Evolutionary conservation across 2,113 vertebrate species (phyloP).

Genomic region (Plestiodon gilberti): DNA sequence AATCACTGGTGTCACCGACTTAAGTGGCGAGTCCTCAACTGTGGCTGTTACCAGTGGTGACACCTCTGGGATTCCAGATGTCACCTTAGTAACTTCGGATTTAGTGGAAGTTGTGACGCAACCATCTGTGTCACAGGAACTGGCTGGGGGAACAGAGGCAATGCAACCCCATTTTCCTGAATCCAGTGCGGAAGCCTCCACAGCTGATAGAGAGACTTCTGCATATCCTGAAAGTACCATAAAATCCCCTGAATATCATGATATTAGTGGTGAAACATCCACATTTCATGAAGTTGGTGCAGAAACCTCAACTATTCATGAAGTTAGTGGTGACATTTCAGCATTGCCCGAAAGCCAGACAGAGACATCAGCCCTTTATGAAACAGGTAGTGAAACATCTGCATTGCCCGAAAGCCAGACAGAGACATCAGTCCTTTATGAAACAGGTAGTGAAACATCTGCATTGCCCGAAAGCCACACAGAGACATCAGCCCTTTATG

Average conservation of each 20-base stretch:
- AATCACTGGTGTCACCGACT: constrained; percentile 67
- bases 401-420: constrained; percentile 68
- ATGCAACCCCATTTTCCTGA: constrained; percentile 66
- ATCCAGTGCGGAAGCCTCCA: constrained; percentile 68
- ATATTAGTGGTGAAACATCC: constrained; percentile 66
- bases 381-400: constrained; percentile 62
- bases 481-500: constrained; percentile 51
- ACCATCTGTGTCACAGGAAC: constrained; percentile 73
- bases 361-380: constrained; percentile 51
- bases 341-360: constrained; percentile 67
- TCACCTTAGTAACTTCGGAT: constrained; percentile 76
- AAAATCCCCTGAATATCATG: constrained; percentile 66
- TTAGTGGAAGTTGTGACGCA: constrained; percentile 75
- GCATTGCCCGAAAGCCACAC: constrained; percentile 68
- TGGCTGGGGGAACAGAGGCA: constrained; percentile 73
- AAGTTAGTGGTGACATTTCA: constrained; percentile 64
- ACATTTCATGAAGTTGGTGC: constrained; percentile 66
- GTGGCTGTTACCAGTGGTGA: constrained; percentile 70
- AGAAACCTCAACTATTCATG: constrained; percentile 56
- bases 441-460: constrained; percentile 62
- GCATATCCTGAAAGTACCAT: constrained; percentile 65
- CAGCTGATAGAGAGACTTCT: constrained; percentile 63
- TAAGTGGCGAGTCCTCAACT: constrained; percentile 67
- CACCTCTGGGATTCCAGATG: constrained; percentile 73
- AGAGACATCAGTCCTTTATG: constrained; percentile 50